Evolutionary conservation across 2,113 vertebrate genomes (phyloP), one percentile per base, ranked within the genome.

Genomic region (Mirounga angustirostris): DNA sequence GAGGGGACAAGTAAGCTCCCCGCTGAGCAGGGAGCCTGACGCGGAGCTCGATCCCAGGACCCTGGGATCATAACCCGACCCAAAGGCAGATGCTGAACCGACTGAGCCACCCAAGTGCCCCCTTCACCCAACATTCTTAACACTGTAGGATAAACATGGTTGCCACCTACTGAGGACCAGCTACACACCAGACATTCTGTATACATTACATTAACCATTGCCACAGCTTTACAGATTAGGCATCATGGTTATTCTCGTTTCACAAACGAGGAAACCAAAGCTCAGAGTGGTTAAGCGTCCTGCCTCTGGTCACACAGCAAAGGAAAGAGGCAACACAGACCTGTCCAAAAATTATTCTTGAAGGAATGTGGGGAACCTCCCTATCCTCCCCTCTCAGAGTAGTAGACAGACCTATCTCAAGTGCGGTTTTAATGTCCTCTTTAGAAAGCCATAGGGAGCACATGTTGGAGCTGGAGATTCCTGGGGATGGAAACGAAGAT

Each of bases 401-500:
- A 9, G 10, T 19, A 7, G 28, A 40, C 18, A 43, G 36, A 65
- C 54, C 12, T 40, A 9, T 7, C 12, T 26, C 36, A 12, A 40
- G 59, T 6, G 22, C 24, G 9, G 50, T 59, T 88, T 83, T 33
- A 33, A 58, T 73, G 58, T 5, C 24, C 6, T 7, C 15, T 40
- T 94, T 50, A 36, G 33, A 92, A 71, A 89, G 36, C 36, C 36
- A 36, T 36, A 36, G 52, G 40, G 56, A 80, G 14, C 4, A 0
- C 2, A 30, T 2, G 43, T 21, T 1, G 11, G 0, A 1, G 5
- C 11, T 5, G 43, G 1, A 52, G 16, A 26, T 4, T 30, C 7
- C 2, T 1, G 3, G 22, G 1, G 9, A 58, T 92, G 91, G 56
- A 54, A 28, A 52, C 43, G 0, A 54, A 15, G 21, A 10, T 74